phyloP scores from a whole-genome alignment of 2,113 vertebrate genomes.

The Pseudorhombus dupliciocellatus region DNA sequence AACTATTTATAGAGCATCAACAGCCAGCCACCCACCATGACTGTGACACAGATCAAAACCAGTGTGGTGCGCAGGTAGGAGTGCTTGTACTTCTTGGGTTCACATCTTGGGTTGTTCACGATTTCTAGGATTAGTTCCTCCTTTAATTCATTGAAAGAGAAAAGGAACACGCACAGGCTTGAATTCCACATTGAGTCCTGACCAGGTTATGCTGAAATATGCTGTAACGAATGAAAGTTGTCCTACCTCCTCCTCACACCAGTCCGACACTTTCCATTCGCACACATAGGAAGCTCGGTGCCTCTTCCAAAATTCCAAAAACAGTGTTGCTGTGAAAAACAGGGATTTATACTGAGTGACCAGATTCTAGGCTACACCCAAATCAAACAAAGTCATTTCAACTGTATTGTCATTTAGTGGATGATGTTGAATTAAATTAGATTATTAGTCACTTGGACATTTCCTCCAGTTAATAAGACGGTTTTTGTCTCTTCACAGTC shows the following conservation, averaged over 20 bases:
- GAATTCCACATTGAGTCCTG: constrained; percentile 5
- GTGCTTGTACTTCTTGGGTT: constrained; percentile 78
- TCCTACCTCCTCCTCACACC: constrained; percentile 92
- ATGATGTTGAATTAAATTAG: too few relatives aligned
- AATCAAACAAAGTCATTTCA: neutral
- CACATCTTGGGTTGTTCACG: constrained; percentile 77
- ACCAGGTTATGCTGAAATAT: neutral
- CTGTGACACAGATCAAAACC: constrained; percentile 82
- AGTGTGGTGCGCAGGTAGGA: constrained; percentile 84
- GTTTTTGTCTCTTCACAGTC: too few relatives aligned
- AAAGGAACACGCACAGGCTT: neutral
- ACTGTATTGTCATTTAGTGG: too few relatives aligned
- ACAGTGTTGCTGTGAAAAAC: constrained; percentile 86
- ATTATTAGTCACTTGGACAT: too few relatives aligned
- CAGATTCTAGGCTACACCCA: neutral
- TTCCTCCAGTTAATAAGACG: too few relatives aligned
- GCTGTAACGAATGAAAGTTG: neutral
- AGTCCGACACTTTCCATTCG: constrained; percentile 86
- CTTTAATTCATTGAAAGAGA: constrained; percentile 66
- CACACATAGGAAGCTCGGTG: constrained; percentile 82
- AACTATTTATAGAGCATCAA: neutral
- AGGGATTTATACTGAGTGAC: neutral
- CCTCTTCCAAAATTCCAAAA: constrained; percentile 95
- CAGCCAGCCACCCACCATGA: constrained; percentile 81
- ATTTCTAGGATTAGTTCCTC: constrained; percentile 90